Evolutionary conservation across 2,888 invertebrate genomes (phyloP).

Genomic region (Euphydryas editha): DNA sequence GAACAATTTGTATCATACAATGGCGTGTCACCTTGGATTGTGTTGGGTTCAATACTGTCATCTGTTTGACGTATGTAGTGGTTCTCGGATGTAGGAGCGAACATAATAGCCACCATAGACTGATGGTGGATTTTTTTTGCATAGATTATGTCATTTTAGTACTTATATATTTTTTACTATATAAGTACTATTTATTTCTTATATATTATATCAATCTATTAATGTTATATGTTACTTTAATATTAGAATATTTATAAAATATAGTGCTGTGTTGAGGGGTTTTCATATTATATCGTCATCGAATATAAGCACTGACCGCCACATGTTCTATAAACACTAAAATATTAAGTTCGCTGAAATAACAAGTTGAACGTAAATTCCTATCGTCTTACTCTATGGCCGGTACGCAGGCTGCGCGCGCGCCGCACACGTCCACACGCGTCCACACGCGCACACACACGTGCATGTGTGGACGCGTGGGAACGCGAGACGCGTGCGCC

Average conservation of each 20-base stretch:
- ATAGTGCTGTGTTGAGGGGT: background rate
- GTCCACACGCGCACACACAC: constrained; percentile 45
- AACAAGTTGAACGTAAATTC: constrained; percentile 42
- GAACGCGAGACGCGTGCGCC: constrained; percentile 79
- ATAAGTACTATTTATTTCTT: background rate
- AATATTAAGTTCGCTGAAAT: constrained; percentile 22
- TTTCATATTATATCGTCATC: background rate
- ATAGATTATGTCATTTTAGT: background rate
- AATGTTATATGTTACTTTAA: background rate
- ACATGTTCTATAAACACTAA: background rate
- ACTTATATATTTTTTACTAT: background rate
- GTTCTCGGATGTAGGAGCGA: constrained; percentile 65
- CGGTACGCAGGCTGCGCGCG: constrained; percentile 65
- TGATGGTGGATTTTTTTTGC: background rate
- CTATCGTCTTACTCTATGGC: constrained; percentile 44
- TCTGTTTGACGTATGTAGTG: constrained; percentile 50
- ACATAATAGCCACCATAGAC: constrained; percentile 52
- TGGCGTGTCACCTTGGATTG: constrained; percentile 58
- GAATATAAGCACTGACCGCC: background rate
- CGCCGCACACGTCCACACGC: constrained; percentile 60
- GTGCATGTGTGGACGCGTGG: constrained; percentile 71
- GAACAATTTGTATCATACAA: constrained; percentile 35
- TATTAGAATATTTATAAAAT: background rate
- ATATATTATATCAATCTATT: no score
- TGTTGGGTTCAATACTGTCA: constrained; percentile 51